phyloP scores from a whole-genome alignment of 2,888 invertebrate genomes.

The Eupithecia vulgata region DNA sequence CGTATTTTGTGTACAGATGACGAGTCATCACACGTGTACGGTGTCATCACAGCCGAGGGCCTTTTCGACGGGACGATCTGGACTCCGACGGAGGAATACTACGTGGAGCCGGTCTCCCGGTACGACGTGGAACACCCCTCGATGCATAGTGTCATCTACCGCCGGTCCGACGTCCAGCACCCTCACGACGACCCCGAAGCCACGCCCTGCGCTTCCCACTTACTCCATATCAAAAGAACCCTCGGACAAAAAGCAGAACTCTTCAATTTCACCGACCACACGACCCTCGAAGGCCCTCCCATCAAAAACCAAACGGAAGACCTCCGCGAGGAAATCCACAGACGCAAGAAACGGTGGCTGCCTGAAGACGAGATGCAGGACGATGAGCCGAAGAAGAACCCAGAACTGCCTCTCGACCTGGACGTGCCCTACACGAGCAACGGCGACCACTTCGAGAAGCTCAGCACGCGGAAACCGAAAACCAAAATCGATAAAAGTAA shows the following conservation, averaged over 20 bases:
- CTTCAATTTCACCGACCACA: constrained; percentile 70
- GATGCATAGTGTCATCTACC: constrained; percentile 94
- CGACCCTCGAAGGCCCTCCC: constrained; percentile 58
- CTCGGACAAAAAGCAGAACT: constrained; percentile 68
- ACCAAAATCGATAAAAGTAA: constrained; percentile 82
- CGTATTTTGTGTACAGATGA: constrained; percentile 86
- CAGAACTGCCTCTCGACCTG: constrained; percentile 86
- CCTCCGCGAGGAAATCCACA: constrained; percentile 68
- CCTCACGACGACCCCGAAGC: constrained; percentile 67
- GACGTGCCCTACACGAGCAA: constrained; percentile 87
- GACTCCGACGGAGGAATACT: constrained; percentile 91
- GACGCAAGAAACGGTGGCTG: constrained; percentile 86
- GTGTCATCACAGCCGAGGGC: constrained; percentile 93
- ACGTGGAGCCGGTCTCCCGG: constrained; percentile 91
- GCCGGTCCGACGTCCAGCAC: constrained; percentile 89
- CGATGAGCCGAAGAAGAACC: constrained; percentile 85
- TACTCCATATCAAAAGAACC: constrained; percentile 80
- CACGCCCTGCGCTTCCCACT: constrained; percentile 85
- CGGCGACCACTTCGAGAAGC: constrained; percentile 80
- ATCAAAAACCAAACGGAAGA: constrained; percentile 71
- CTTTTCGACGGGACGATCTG: constrained; percentile 95
- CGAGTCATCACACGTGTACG: constrained; percentile 91
- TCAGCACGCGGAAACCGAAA: constrained; percentile 79
- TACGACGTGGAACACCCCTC: constrained; percentile 83
- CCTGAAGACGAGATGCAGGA: constrained; percentile 86